phyloP scores from a whole-genome alignment of 2,888 invertebrate species.

The Drosophila affinis region DNA sequence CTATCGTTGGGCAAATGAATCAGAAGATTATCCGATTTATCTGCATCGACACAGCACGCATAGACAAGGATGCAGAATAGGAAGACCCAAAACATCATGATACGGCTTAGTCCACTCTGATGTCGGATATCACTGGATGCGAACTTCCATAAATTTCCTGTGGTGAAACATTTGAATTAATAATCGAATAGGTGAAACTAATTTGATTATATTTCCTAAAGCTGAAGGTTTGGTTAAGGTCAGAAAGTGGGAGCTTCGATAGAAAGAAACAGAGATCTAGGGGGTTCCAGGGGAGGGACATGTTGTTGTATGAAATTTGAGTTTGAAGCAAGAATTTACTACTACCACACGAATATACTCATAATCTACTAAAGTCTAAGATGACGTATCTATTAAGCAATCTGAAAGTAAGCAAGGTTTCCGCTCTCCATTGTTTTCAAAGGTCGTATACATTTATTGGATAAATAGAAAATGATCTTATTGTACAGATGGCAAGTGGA shows the following conservation, averaged over 20 bases:
- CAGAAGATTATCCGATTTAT: not conserved
- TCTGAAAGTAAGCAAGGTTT: conserved; percentile 6
- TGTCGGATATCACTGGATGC: not conserved
- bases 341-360: not conserved
- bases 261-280: too few species aligned
- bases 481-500: conserved; percentile 20
- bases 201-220: not conserved
- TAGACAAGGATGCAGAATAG: not conserved
- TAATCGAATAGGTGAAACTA: not conserved
- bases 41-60: not conserved
- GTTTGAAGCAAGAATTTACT: not conserved
- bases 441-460: not conserved
- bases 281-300: too few species aligned
- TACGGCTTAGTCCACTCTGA: not conserved
- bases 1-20: conserved; percentile 10
- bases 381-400: conserved; percentile 6
- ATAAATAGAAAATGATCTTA: not conserved
- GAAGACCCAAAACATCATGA: not conserved
- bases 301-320: too few species aligned
- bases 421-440: conserved; percentile 15
- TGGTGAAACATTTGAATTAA: not conserved
- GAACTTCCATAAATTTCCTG: not conserved
- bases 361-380: not conserved
- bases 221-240: too few species aligned
- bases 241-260: too few species aligned